Base-by-base conservation (phyloP, 2,888 invertebrate species). In the Lasioglossum figueresi region DNA sequence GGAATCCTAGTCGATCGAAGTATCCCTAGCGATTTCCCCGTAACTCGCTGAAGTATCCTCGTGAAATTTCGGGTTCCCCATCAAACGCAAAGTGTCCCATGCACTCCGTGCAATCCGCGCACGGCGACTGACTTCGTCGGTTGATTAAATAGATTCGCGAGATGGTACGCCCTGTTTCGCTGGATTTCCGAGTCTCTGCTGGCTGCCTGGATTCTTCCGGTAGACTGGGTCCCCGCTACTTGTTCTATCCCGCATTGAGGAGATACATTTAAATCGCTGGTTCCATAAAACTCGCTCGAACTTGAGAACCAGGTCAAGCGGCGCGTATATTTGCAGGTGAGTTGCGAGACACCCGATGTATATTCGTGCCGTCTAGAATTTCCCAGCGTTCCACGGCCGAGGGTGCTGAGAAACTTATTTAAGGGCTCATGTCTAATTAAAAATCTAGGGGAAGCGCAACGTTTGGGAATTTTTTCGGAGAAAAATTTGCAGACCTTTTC, bases 221-320 rank as follows among this genome's bases (percentile, higher is more conserved):
- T 14, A 63, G 27, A 16, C 59, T 31, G 59, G 2, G 16, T 63
- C 16, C 6, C 16, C 14, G 59, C 59, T 63, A 63, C 59, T 63
- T 63, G 59, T 63, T 63, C 59, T 63, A 27, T 27, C 59, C 14
- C 59, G 16, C 59, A 63, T 63, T 27, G 14, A 63, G 16, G 27
- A 31, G 59, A 71, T 37, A 71, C 59, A 31, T 63, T 63, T 63
- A 63, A 63, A 63, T 63, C 59, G 59, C 31, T 63, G 27, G 59
- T 63, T 63, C 59, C 59, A 63, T 63, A 63, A 63, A 63, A 63
- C 59, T 63, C 16, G 59, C 31, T 63, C 59, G 31, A 63, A 63
- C 59, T 63, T 31, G 31, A 63, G 59, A 63, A 63, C 31, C 31
- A 63, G 59, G 59, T 63, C 59, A 31, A 63, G 59, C 59, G 31